Evolutionary conservation across 1,140 invertebrate genomes (phyloP), one percentile per base, ranked within the genome.

Genomic region (Coptotermes formosanus): DNA sequence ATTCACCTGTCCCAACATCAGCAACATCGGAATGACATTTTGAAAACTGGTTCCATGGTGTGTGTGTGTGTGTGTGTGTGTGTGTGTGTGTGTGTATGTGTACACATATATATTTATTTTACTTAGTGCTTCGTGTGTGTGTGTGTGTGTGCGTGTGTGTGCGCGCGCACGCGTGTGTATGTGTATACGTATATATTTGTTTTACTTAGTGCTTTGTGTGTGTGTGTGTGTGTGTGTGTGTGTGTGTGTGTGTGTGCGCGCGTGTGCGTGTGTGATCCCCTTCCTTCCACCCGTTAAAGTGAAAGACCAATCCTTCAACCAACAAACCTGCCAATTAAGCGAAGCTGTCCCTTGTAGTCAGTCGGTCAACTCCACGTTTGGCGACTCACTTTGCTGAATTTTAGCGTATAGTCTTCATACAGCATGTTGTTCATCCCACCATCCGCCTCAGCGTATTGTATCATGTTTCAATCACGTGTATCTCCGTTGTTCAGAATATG

Each of bases 311-410:
- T 83, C 48, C 82, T 83, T 83, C 82, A 83, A 52, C 82, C n/a
- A 25, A 83, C 82, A 83, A 83, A 83, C 43, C 82, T 83, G 82
- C 82, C 82, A 83, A 83, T 83, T 83, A 83, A 83, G 25, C 44
- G n/a, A 52, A 45, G 82, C 82, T 83, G 82, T 83, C 82, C 82
- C 82, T 30, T 19, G 32, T n/a, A 83, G 48, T 44, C 82, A 83
- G 16, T 43, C 25, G 11, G 38, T 2, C 3, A 12, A 19, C 43
- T 12, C 32, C 21, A 12, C 8, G 82, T 32, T 23, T 83, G 82
- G 48, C 82, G 82, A 83, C 82, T 83, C 32, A 83, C 82, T 75
- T 30, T 30, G 25, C 64, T 30, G n/a, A 8, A 30, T 14, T 30
- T 19, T 25, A 75, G 64, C 14, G 6, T 75, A 75, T n/a, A 75